These are phyloP conservation scores for Stictonetta naevosa DNA, from an alignment of 2,113 vertebrate species.

Conservation along the genomic window DNA sequence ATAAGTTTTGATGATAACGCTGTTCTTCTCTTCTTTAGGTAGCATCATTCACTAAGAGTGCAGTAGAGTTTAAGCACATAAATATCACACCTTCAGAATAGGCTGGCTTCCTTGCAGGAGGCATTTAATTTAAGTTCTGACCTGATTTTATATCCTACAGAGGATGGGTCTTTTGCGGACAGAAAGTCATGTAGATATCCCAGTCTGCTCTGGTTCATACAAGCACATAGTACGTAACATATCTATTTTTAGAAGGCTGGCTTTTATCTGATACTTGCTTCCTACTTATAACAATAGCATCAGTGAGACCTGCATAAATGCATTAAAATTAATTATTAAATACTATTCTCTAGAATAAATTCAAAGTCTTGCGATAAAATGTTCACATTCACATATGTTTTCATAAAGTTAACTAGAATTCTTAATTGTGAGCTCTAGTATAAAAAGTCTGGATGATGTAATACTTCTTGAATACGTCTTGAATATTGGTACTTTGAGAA, in stretches of 20 bases:
- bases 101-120: background rate
- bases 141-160: background rate
- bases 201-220: background rate
- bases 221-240: background rate
- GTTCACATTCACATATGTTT: background rate
- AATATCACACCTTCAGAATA: background rate
- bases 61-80: background rate
- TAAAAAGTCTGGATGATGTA: background rate
- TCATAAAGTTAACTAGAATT: background rate
- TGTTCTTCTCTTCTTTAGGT: constrained; percentile 29
- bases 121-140: background rate
- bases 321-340: background rate
- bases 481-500: background rate
- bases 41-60: background rate
- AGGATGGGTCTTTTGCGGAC: background rate
- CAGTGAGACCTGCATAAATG: background rate
- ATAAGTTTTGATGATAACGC: constrained; percentile 54
- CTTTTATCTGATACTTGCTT: background rate
- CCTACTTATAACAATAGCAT: background rate
- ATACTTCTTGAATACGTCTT: background rate
- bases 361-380: background rate
- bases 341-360: background rate
- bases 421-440: background rate
- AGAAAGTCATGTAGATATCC: background rate
- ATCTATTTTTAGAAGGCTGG: background rate